Conservation (phyloP, 2,888 invertebrate species). For the Platycheirus rosarum region DNA sequence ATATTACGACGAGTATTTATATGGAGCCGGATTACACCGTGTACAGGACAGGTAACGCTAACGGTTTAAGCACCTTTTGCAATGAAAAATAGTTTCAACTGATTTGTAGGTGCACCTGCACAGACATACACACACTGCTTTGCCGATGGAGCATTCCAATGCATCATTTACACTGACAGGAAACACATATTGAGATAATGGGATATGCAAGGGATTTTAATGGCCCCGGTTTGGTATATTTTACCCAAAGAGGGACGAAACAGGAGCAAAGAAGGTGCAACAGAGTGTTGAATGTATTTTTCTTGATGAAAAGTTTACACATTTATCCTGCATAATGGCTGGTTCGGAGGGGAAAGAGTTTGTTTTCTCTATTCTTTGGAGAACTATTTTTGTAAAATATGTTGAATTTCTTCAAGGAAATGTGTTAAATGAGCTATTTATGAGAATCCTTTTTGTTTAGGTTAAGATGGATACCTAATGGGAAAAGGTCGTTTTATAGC, state of each 20-base stretch:
- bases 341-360: neutral
- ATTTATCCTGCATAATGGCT: constrained; percentile 32
- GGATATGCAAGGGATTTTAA: constrained; percentile 71
- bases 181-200: constrained; percentile 72
- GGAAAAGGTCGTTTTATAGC: too few relatives aligned
- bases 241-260: constrained; percentile 32
- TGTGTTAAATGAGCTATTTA: too few relatives aligned
- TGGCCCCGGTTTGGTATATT: constrained; percentile 52
- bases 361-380: too few relatives aligned
- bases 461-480: too few relatives aligned
- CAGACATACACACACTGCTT: too few relatives aligned
- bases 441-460: too few relatives aligned
- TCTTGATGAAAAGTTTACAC: constrained; percentile 52
- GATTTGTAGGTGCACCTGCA: constrained; percentile 55
- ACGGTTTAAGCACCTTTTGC: constrained; percentile 44
- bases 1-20: constrained; percentile 36
- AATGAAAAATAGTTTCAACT: constrained; percentile 68
- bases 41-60: constrained; percentile 3
- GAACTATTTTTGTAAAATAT: too few relatives aligned
- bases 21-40: constrained; percentile 35
- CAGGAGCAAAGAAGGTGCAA: neutral
- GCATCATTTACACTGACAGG: constrained; percentile 70
- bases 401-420: too few relatives aligned
- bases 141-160: constrained; percentile 47
- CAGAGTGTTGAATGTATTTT: constrained; percentile 53